Evolutionary conservation across 92 coral and sea anemone genomes (phyloP).

Genomic region (Paragorgia papillata): DNA sequence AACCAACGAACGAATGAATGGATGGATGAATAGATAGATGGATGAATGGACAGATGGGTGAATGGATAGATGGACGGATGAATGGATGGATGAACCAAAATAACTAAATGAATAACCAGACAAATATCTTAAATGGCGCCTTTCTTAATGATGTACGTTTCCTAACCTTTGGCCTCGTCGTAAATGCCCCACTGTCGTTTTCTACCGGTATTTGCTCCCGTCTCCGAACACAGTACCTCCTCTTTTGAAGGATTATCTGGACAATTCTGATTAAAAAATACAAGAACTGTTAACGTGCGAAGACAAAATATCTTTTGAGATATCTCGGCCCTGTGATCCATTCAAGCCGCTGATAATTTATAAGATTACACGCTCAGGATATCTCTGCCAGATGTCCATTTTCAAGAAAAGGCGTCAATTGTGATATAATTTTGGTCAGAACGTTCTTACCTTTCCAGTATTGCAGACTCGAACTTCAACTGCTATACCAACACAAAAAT

Average conservation of each 20-base stretch:
- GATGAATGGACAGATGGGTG: too few relatives aligned
- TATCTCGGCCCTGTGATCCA: too few relatives aligned
- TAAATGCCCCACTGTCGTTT: conserved; percentile 13
- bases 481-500: not conserved
- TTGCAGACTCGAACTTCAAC: not conserved
- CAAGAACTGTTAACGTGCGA: not conserved
- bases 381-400: too few relatives aligned
- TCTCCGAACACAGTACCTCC: not conserved
- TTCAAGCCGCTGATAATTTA: too few relatives aligned
- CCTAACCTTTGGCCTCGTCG: conserved; percentile 23
- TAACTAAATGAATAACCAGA: too few relatives aligned
- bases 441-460: not conserved
- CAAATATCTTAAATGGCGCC: too few relatives aligned
- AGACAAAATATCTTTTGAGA: not conserved
- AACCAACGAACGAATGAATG: too few relatives aligned
- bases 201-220: not conserved
- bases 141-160: too few relatives aligned
- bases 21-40: too few relatives aligned
- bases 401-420: not conserved
- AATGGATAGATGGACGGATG: too few relatives aligned
- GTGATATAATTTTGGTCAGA: not conserved
- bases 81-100: too few relatives aligned
- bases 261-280: not conserved
- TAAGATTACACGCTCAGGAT: too few relatives aligned
- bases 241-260: not conserved